These are phyloP conservation scores for Magallana ariakensis DNA, from an alignment of 1,140 invertebrate species.

Conservation along the genomic window DNA sequence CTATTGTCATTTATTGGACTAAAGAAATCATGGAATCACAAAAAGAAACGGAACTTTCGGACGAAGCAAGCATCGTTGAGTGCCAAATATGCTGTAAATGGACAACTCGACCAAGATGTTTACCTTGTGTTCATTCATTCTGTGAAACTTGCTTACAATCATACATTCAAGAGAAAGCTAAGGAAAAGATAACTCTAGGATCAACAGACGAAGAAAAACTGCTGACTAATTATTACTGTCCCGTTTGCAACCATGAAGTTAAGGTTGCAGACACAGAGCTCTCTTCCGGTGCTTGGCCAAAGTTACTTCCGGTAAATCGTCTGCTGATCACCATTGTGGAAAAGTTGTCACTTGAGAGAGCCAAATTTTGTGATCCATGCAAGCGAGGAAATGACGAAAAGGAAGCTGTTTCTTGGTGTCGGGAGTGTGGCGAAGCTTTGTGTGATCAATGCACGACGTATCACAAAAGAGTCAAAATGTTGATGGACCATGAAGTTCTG, in stretches of 20 bases:
- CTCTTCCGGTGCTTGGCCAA: conserved; percentile 45
- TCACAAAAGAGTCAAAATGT: conserved; percentile 52
- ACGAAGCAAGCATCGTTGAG: neutral
- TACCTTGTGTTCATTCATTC: conserved; percentile 52
- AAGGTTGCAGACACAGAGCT: conserved; percentile 40
- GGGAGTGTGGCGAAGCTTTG: conserved; percentile 55
- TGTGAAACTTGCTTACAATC: conserved; percentile 47
- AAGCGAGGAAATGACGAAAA: conserved; percentile 25
- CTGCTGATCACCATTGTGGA: conserved; percentile 43
- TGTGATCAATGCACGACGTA: conserved; percentile 49
- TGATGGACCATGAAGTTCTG: conserved; percentile 54
- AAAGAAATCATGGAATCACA: neutral
- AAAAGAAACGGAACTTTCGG: neutral
- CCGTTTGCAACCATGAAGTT: conserved; percentile 41
- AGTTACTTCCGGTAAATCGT: conserved; percentile 42
- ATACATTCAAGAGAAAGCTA: conserved; percentile 44
- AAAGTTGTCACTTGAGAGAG: conserved; percentile 42
- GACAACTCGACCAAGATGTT: conserved; percentile 44
- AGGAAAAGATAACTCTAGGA: conserved; percentile 8
- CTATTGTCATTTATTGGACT: no score
- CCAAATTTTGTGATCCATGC: conserved; percentile 48
- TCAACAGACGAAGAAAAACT: conserved; percentile 32
- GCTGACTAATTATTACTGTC: conserved; percentile 41
- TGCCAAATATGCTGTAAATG: conserved; percentile 42
- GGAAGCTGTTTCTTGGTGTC: conserved; percentile 50